A percentile compares a stretch with the other conserved stretches of the same genome.
Evolutionary conservation across 2,888 invertebrate genomes (phyloP).

Genomic region (Cosmia pyralina): DNA sequence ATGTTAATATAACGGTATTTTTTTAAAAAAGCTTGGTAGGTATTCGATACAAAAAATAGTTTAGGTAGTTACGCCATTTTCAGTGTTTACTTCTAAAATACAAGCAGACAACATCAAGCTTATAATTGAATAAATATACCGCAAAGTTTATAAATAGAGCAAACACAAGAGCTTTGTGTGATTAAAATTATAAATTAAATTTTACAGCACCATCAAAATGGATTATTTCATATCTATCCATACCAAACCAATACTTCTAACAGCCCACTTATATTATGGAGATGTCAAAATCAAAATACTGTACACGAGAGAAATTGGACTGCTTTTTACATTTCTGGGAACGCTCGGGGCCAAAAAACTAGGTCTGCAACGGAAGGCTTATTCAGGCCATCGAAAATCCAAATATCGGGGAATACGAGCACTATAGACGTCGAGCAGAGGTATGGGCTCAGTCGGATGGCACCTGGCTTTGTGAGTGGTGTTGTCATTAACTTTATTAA

Average conservation of each 20-base stretch:
- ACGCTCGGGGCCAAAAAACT: slow-evolving; percentile 34
- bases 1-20: neutral
- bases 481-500: slow-evolving; percentile 58
- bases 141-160: neutral
- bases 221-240: neutral
- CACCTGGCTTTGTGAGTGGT: slow-evolving; percentile 35
- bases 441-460: slow-evolving; percentile 16
- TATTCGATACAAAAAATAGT: too few relatives aligned
- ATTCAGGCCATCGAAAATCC: slow-evolving; percentile 48
- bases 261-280: slow-evolving; percentile 2
- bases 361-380: slow-evolving; percentile 41
- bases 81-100: neutral
- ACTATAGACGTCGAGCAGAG: slow-evolving; percentile 31
- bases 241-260: slow-evolving; percentile 18
- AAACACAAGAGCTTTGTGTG: neutral
- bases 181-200: slow-evolving; percentile 17
- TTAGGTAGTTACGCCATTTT: neutral
- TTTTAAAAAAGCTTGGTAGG: neutral
- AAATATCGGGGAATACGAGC: slow-evolving; percentile 46
- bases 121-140: neutral
- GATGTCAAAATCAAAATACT: slow-evolving; percentile 36
- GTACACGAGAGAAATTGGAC: slow-evolving; percentile 10
- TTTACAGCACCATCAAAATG: slow-evolving; percentile 4
- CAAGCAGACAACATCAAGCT: neutral
- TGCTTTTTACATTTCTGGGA: slow-evolving; percentile 39